Percentiles rank a stretch among this genome's conserved stretches.
Conservation (phyloP, 2,113 vertebrate genomes). For the Tetrao urogallus region DNA sequence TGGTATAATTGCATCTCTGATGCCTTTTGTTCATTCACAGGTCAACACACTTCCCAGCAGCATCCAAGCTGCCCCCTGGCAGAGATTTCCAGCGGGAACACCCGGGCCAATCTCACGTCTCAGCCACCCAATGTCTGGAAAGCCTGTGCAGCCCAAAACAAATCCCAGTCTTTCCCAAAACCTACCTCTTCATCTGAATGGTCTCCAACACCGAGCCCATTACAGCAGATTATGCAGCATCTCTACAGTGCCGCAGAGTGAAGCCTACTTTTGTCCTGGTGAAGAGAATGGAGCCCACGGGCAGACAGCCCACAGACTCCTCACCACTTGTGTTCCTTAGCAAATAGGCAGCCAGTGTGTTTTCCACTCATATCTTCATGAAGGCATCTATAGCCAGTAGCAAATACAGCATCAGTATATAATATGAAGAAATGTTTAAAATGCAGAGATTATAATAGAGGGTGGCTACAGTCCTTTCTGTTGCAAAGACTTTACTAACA, state of each 20-base stretch:
- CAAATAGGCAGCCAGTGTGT: neutral
- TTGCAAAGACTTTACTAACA: neutral
- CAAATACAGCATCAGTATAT: neutral
- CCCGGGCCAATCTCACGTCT: neutral
- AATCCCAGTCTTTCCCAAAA: neutral
- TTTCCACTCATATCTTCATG: neutral
- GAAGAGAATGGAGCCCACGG: neutral
- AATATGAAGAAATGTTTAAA: neutral
- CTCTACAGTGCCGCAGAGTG: neutral
- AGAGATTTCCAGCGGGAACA: neutral
- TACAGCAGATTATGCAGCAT: fast-evolving
- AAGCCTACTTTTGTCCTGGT: neutral
- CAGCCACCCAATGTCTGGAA: neutral
- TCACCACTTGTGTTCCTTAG: neutral
- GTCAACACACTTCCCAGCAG: neutral
- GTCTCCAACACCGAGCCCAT: neutral
- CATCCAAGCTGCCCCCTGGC: neutral
- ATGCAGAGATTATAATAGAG: neutral
- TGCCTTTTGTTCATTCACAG: neutral
- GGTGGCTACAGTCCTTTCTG: neutral
- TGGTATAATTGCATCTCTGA: neutral
- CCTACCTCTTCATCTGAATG: neutral
- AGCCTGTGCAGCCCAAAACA: neutral
- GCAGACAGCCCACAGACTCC: neutral
- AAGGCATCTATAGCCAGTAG: neutral